These are phyloP conservation scores for Lates japonicus DNA, from an alignment of 2,797 vertebrate genomes.

Conservation along the genomic window DNA sequence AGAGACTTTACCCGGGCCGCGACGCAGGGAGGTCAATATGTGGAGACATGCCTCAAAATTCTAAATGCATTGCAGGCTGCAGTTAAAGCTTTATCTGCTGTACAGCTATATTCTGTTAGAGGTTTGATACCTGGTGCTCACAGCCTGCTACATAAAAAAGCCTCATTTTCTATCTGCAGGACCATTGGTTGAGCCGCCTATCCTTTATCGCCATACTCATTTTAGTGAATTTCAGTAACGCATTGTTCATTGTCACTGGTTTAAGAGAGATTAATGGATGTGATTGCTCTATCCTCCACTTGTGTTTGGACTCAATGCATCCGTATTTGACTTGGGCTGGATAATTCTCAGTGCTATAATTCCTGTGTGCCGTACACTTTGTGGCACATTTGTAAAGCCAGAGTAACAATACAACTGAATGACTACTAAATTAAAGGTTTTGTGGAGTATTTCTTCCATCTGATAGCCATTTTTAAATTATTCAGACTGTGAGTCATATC, in stretches of 20 bases:
- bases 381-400: slow-evolving; percentile 31
- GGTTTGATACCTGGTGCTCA: slow-evolving; percentile 66
- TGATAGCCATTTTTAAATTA: slow-evolving; percentile 33
- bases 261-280: slow-evolving; percentile 77
- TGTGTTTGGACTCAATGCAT: slow-evolving; percentile 51
- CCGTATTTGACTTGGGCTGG: slow-evolving; percentile 46
- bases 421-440: slow-evolving; percentile 37
- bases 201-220: slow-evolving; percentile 64
- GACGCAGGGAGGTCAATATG: slow-evolving; percentile 58
- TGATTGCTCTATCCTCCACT: slow-evolving; percentile 56
- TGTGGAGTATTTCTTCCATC: slow-evolving; percentile 18
- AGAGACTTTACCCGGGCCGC: slow-evolving; percentile 55
- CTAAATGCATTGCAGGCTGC: slow-evolving; percentile 65
- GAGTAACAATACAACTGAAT: slow-evolving; percentile 35
- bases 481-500: slow-evolving; percentile 32
- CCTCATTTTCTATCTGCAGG: slow-evolving; percentile 64
- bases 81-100: slow-evolving; percentile 52
- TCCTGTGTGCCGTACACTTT: slow-evolving; percentile 41
- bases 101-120: slow-evolving; percentile 68
- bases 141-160: slow-evolving; percentile 67
- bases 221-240: slow-evolving; percentile 31
- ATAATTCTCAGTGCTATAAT: slow-evolving; percentile 46
- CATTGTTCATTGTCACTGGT: slow-evolving; percentile 61
- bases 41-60: slow-evolving; percentile 57
- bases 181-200: slow-evolving; percentile 55